These are phyloP conservation scores for Benitochromis conjunctus DNA, from an alignment of 2,113 vertebrate genomes.

Conservation along the genomic window DNA sequence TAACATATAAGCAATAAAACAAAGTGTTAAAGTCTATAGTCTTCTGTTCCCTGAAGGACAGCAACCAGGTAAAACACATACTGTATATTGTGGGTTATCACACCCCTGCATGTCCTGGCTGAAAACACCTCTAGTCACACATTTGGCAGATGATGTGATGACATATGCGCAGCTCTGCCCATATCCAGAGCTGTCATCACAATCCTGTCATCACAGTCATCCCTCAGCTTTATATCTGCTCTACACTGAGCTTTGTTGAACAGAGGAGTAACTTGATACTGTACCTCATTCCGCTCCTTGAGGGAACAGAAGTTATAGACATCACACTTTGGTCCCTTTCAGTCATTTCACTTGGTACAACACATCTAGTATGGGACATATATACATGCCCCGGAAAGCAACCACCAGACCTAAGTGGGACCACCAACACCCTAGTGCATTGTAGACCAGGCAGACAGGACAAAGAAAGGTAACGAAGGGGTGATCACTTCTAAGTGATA, in stretches of 20 bases:
- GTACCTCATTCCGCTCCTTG: background rate
- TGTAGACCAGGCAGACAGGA: background rate
- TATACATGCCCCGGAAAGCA: background rate
- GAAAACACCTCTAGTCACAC: background rate
- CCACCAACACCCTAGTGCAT: background rate
- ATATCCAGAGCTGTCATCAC: no score
- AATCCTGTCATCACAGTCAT: background rate
- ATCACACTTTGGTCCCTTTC: background rate
- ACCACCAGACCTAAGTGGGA: background rate
- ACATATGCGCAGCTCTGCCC: background rate
- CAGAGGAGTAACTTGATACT: background rate
- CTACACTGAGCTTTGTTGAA: background rate
- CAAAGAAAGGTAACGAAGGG: background rate
- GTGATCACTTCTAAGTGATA: background rate
- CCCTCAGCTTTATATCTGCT: background rate
- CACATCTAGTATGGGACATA: background rate
- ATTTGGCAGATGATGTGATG: background rate
- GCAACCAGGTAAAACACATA: background rate
- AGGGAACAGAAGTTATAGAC: background rate
- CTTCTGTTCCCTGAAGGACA: background rate
- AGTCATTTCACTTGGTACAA: background rate
- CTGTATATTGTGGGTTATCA: background rate
- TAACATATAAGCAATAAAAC: background rate
- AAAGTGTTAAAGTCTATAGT: background rate
- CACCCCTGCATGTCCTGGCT: background rate